These are phyloP conservation scores for Pycnonotus jocosus DNA, from an alignment of 2,113 vertebrate species.

Conservation along the genomic window DNA sequence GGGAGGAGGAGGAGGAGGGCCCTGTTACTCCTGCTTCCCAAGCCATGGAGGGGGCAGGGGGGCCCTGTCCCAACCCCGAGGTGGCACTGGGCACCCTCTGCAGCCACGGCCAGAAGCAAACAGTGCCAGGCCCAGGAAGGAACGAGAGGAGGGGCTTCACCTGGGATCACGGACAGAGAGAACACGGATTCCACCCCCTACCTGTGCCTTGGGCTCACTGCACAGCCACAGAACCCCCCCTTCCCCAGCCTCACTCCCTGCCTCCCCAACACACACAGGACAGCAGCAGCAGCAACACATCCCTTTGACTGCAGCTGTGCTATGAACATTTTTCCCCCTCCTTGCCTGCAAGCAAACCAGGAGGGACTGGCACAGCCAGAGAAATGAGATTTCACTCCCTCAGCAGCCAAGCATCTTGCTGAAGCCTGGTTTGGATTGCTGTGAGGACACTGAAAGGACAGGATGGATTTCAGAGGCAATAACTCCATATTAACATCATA, in stretches of 20 bases:
- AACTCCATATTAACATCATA: neutral
- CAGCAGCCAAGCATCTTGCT: neutral
- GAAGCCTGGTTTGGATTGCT: neutral
- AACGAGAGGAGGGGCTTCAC: fast-evolving
- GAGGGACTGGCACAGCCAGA: neutral
- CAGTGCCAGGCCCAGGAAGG: neutral
- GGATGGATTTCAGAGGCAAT: neutral
- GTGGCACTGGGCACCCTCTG: neutral
- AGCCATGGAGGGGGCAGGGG: neutral
- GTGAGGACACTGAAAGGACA: neutral
- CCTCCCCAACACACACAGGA: neutral
- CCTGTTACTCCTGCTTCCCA: neutral
- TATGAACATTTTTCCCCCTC: neutral
- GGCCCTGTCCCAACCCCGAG: neutral
- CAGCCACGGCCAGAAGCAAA: neutral
- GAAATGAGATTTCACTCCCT: neutral
- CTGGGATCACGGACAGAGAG: fast-evolving
- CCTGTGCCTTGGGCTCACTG: neutral
- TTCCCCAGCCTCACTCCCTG: neutral
- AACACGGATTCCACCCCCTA: fast-evolving
- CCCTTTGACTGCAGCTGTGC: neutral
- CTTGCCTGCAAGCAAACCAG: neutral
- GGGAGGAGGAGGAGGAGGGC: neutral
- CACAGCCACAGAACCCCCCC: neutral
- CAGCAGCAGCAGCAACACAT: neutral